Evolutionary conservation across 1,140 invertebrate species (phyloP).

Genomic region (Luehdorfia chinensis): DNA sequence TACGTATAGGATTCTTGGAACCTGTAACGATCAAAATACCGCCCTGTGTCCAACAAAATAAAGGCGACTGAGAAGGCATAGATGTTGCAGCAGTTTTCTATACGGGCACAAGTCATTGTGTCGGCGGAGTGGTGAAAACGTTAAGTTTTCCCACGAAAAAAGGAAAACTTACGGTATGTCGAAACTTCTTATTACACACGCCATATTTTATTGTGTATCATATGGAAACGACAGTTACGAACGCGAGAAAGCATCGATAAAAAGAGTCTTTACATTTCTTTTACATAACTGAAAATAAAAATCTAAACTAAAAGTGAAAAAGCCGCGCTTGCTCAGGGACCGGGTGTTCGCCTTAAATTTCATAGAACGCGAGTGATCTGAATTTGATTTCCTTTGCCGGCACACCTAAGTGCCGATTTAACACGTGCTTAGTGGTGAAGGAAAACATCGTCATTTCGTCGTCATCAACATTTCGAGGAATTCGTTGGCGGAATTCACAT

Average conservation of each 20-base stretch:
- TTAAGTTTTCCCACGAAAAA: constrained; percentile 68
- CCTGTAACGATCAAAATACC: constrained; percentile 18
- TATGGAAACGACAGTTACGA: constrained; percentile 29
- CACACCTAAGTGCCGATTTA: too few species aligned
- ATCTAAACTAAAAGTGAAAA: not conserved
- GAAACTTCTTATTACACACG: constrained; percentile 57
- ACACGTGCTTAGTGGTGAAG: too few species aligned
- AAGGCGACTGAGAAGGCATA: constrained; percentile 20
- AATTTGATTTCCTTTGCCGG: too few species aligned
- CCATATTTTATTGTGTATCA: constrained; percentile 40
- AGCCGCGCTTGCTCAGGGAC: too few species aligned
- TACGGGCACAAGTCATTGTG: constrained; percentile 48
- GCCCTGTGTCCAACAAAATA: constrained; percentile 25
- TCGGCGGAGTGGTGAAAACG: constrained; percentile 56
- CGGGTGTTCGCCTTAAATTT: too few species aligned
- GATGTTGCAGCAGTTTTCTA: constrained; percentile 40
- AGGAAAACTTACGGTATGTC: constrained; percentile 65
- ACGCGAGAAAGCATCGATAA: constrained; percentile 24
- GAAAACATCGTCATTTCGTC: too few species aligned
- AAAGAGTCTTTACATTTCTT: constrained; percentile 1
- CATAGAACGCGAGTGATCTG: too few species aligned
- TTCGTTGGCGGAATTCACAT: too few species aligned
- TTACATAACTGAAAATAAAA: not conserved
- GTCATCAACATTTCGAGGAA: too few species aligned
- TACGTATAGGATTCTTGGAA: constrained; percentile 24